Conservation (phyloP, 1,140 invertebrate genomes). For the Musca vetustissima region DNA sequence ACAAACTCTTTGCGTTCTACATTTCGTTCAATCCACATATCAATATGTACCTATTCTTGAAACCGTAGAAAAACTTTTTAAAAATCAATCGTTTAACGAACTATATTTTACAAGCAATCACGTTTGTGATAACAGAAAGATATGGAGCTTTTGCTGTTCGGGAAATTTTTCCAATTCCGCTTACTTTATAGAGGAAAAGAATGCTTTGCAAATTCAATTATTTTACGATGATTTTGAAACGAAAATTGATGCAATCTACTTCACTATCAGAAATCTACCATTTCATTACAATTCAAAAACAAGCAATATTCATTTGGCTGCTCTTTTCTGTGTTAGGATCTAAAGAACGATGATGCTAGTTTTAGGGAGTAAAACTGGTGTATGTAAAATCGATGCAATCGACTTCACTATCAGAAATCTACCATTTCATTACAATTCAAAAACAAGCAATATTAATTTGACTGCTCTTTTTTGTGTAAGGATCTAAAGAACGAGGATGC, state of each 20-base stretch:
- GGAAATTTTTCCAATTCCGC: constrained; percentile 1
- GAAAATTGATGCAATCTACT: constrained; percentile 19
- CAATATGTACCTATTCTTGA: constrained; percentile 12
- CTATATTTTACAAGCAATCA: constrained; percentile 17
- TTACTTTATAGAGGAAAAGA: constrained; percentile 15
- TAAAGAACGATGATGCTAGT: constrained; percentile 9
- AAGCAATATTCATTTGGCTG: constrained; percentile 13
- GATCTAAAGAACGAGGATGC: constrained; percentile 19
- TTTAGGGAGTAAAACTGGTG: constrained; percentile 19
- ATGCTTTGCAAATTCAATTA: constrained; percentile 24
- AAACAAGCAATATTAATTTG: constrained; percentile 9
- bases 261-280: constrained; percentile 11
- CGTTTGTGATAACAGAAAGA: constrained; percentile 9
- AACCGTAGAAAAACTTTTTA: not conserved
- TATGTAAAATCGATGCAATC: constrained; percentile 16
- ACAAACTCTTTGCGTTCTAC: not conserved
- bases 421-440: constrained; percentile 17
- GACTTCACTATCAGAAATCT: constrained; percentile 19
- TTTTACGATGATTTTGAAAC: constrained; percentile 25
- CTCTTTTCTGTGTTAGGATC: constrained; percentile 18
- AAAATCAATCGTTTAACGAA: constrained; percentile 1
- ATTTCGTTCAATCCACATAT: constrained; percentile 17
- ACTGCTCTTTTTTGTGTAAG: constrained; percentile 15
- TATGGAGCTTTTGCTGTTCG: constrained; percentile 20
- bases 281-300: constrained; percentile 17